Evolutionary conservation across 2,888 invertebrate species (phyloP), one percentile per base, ranked within the genome.

Genomic region (Gerris lacustris): DNA sequence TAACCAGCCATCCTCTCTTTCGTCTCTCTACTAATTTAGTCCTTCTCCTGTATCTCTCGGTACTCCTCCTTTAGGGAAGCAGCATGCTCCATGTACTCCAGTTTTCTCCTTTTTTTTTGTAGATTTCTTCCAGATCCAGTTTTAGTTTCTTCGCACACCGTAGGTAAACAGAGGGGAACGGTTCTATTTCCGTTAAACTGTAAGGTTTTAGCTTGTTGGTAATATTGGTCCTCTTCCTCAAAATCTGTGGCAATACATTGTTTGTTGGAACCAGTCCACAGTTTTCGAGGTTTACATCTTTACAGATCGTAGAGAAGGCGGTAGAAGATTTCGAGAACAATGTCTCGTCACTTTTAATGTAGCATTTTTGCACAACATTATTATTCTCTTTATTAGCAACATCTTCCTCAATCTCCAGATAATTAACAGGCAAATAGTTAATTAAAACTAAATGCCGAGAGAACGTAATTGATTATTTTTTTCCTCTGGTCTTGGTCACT

Each of bases 371-470:
- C 11, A 62, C 15, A 62, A 62, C 5, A n/a, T 62, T 62, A 62
- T 2, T n/a, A 62, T 62, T 62, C 11, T 62, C 62, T 11, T 62
- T 62, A n/a, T 62, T 62, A 15, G 15, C 62, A 62, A n/a, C 15
- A n/a, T 62, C 62, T 62, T 62, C 62, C n/a, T 2, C 62, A 62
- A 62, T n/a, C 62, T 62, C 62, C n/a, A 62, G 11, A 62, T 62
- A 62, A 62, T 62, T 62, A 62, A 62, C n/a, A 62, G 62, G 2
- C n/a, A 62, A n/a, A 62, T n/a, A 62, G 62, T 62, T 62, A 62
- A 62, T 62, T 62, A 62, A 62, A 62, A 62, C 5, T 62, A 62
- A 62, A 62, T 62, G 62, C 62, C 62, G 62, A 62, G 11, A 62
- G 11, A 15, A 62, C 62, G n/a, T 62, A 62, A 62, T 62, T 2